A percentile compares a stretch with the other conserved stretches of the same genome.
phyloP scores from a whole-genome alignment of 2,113 vertebrate species.

The Rhinoderma darwinii region DNA sequence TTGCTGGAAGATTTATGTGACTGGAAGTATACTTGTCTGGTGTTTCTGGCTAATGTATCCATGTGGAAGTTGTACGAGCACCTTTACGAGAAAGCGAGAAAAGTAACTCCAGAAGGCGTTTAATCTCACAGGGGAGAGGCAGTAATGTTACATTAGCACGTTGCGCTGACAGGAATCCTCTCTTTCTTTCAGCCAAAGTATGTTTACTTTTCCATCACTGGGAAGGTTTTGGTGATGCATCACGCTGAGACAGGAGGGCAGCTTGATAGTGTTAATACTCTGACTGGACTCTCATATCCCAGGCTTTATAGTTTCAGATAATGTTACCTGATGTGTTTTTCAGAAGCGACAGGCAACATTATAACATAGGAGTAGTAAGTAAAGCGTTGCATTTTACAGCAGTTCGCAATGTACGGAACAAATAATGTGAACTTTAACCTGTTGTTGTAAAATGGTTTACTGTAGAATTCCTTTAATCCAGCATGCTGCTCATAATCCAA shows the following conservation, averaged over 20 bases:
- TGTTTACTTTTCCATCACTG: slow-evolving; percentile 53
- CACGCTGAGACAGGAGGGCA: slow-evolving; percentile 41
- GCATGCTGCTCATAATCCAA: neutral
- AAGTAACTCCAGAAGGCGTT: slow-evolving; percentile 59
- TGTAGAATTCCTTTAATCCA: neutral
- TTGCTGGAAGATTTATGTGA: slow-evolving; percentile 60
- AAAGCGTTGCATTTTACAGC: neutral
- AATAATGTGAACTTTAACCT: neutral
- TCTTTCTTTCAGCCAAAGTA: slow-evolving; percentile 32
- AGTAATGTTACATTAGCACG: slow-evolving; percentile 13
- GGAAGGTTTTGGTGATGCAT: slow-evolving; percentile 47
- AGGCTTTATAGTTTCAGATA: neutral
- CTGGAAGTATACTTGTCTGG: slow-evolving; percentile 54
- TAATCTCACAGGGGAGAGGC: slow-evolving; percentile 53
- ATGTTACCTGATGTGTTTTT: neutral
- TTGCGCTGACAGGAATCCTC: slow-evolving; percentile 38
- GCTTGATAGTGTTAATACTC: neutral
- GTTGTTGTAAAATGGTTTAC: neutral
- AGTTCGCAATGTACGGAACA: neutral
- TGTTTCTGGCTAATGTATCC: slow-evolving; percentile 55
- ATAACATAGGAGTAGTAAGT: neutral
- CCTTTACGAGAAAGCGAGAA: slow-evolving; percentile 50
- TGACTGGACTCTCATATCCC: slow-evolving; percentile 38
- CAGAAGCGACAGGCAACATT: slow-evolving; percentile 11
- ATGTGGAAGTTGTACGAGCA: slow-evolving; percentile 55